Evolutionary conservation across 2,888 invertebrate species (phyloP).

Genomic region (Saturnia japonica): DNA sequence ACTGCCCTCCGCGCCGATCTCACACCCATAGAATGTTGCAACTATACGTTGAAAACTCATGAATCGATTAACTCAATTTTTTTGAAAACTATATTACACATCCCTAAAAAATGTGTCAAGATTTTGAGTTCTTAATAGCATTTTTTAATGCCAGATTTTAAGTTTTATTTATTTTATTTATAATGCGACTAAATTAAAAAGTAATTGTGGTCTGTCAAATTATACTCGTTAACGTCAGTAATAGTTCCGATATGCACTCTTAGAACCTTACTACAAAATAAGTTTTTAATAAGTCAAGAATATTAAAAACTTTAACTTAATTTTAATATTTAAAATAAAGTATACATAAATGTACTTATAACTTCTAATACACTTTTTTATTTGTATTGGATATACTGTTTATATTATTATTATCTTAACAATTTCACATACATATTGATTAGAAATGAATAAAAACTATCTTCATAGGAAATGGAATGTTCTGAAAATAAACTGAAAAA

Average conservation of each 20-base stretch:
- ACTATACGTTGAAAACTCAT: conserved; percentile 12
- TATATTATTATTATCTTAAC: too few species aligned
- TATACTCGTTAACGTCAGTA: conserved; percentile 25
- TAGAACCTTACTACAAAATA: not conserved
- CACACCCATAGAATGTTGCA: conserved; percentile 76
- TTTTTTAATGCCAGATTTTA: conserved; percentile 19
- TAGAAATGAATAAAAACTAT: too few species aligned
- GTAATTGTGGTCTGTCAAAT: conserved; percentile 22
- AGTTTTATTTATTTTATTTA: conserved; percentile 37
- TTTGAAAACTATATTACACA: not conserved
- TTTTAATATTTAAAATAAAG: too few species aligned
- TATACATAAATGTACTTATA: too few species aligned
- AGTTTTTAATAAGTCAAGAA: not conserved
- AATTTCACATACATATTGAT: too few species aligned
- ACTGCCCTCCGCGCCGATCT: conserved; percentile 61
- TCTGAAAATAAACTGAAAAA: too few species aligned
- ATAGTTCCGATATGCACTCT: conserved; percentile 15
- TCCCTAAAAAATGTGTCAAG: conserved; percentile 16
- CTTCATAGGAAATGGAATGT: too few species aligned
- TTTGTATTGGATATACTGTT: too few species aligned
- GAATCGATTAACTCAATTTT: conserved; percentile 2
- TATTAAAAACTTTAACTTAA: too few species aligned
- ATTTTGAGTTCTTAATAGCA: conserved; percentile 24
- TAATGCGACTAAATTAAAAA: conserved; percentile 41
- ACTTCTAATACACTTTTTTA: too few species aligned